Evolutionary conservation across 2,797 vertebrate species (phyloP), one percentile per base, ranked within the genome.

Genomic region (Miichthys miiuy): DNA sequence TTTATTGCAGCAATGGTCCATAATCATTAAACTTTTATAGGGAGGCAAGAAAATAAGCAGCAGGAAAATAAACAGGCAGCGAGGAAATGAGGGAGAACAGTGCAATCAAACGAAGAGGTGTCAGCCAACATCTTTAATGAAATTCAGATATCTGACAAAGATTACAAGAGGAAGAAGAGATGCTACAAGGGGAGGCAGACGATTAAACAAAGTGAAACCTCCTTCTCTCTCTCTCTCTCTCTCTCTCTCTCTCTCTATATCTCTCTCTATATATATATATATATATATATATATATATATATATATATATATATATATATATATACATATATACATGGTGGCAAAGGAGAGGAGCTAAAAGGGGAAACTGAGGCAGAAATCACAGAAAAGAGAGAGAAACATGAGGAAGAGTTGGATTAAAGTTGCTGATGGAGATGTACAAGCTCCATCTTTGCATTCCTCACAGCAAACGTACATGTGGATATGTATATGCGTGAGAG

Each of bases 11-110:
- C 71, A 68, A 30, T 73, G 30, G 64, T 64, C 56, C 21, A 68
- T 65, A 55, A 73, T 63, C 80, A 83, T 88, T 82, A 82, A 81
- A 86, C 13, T 56, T 85, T 84, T 57, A 83, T 58, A 72, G 46
- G 38, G 42, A 79, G 50, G 46, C 56, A 66, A 66, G 73, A 74
- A 80, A 81, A 78, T 73, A 68, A 66, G 20, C 44, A 38, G 51
- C 27, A 44, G 68, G 69, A 70, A 80, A 85, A 84, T 79, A 82
- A 84, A 57, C 72, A 58, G 34, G 47, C 44, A 10, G n/a, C 21
- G n/a, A 76, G 64, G 65, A 87, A 62, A 84, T 79, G 61, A 83
- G 64, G 60, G 23, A 69, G 56, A 84, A 66, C 16, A 61, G 58
- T 0, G 1, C 57, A 85, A 73, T 74, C 30, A 65, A 61, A 52